These are phyloP conservation scores for Drosophila emarginata DNA, from an alignment of 2,888 invertebrate genomes.

Conservation along the genomic window DNA sequence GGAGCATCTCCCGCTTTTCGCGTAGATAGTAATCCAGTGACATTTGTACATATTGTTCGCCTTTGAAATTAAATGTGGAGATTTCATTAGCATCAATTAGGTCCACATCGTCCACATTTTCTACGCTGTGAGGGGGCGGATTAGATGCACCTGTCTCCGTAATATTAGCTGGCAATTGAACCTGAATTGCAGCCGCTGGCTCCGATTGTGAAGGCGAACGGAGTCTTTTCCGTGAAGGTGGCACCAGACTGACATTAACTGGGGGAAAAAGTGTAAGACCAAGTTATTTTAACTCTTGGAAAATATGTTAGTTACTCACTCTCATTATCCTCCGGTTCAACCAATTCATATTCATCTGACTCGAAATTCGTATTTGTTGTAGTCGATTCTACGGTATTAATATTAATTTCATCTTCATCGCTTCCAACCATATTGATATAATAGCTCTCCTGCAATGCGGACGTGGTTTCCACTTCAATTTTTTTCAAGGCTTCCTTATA, in stretches of 20 bases:
- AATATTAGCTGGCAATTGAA: neutral
- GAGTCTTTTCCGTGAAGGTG: neutral
- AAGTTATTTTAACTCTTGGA: no score
- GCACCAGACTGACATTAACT: slow-evolving; percentile 36
- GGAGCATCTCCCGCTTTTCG: slow-evolving; percentile 69
- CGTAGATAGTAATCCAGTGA: slow-evolving; percentile 71
- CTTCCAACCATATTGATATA: slow-evolving; percentile 40
- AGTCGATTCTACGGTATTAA: slow-evolving; percentile 59
- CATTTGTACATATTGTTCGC: slow-evolving; percentile 81
- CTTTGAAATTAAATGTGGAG: slow-evolving; percentile 77
- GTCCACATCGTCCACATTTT: slow-evolving; percentile 15
- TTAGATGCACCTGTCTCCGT: neutral
- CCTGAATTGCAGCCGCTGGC: neutral
- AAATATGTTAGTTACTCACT: neutral
- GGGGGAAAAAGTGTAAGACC: neutral
- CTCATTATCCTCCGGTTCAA: neutral
- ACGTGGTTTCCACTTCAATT: slow-evolving; percentile 5
- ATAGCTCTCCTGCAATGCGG: slow-evolving; percentile 36
- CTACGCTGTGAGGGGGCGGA: neutral
- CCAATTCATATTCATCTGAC: neutral
- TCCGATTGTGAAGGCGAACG: no score
- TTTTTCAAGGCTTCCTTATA: slow-evolving; percentile 28
- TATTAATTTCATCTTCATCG: slow-evolving; percentile 37
- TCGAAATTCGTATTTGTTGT: slow-evolving; percentile 20
- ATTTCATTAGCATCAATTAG: slow-evolving; percentile 59